Base-by-base conservation (phyloP, 1,140 invertebrate species). In the Sitophilus oryzae region DNA sequence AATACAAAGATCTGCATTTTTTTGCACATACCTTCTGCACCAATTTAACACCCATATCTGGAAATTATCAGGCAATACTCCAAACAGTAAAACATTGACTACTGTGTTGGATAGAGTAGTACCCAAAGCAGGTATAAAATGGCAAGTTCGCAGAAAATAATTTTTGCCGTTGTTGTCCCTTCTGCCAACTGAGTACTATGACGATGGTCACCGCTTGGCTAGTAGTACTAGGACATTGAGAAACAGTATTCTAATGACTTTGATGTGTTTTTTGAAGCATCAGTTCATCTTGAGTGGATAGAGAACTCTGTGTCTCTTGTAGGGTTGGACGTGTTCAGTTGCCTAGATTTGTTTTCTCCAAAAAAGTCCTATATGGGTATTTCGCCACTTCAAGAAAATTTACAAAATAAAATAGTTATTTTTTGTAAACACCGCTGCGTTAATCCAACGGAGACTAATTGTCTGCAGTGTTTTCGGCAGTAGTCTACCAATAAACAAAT, bases 71-170 rank as follows among this genome's bases (percentile, higher is more conserved):
- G 85, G 87, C 62, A 88, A 79, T 50, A 88, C 79, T 41, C 87
- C 86, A 64, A 89, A 90, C 11, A 90, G 77, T 11, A 91, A 70
- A 1, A 88, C 88, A 74, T 90, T 91, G 40, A 88, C 81, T 58
- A 86, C 82, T 4, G 83, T 85, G 65, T 87, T 88, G 11, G 84
- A 69, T 47, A 85, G 79, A 2, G 82, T 83, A 0, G 83, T 68
- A 8, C 81, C 68, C 21, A 85, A 71, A 3, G 81, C 68, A 70
- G 74, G 74, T 8, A 81, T 64, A 56, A 81, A 80, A 61, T 81
- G 76, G 50, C 77, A 73, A 1, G 76, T 78, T 15, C 71, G 60
- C 3, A 80, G 52, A 54, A 79, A 80, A 56, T 76, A 79, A 35
- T 73, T 62, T 0, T 72, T 74, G 47, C 79, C 74, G 3, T 76